phyloP scores from a whole-genome alignment of 2,113 vertebrate species.

The Plestiodon gilberti region DNA sequence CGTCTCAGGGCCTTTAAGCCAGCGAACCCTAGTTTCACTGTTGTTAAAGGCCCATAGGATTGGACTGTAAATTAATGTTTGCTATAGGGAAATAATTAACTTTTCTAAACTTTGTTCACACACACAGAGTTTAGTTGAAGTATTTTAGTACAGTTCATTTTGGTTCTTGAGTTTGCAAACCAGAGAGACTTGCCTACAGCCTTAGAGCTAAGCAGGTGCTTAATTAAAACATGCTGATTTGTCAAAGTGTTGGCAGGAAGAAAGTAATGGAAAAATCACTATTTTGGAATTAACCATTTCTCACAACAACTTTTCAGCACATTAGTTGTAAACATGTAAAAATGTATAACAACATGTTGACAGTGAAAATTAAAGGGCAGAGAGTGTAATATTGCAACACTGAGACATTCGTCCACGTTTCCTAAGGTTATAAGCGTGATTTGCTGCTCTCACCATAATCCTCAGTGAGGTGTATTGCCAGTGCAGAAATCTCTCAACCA shows the following conservation, averaged over 20 bases:
- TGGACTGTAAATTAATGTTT: background rate
- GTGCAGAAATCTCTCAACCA: background rate
- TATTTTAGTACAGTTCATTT: background rate
- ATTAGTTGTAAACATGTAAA: constrained; percentile 50
- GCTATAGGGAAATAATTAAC: background rate
- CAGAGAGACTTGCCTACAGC: background rate
- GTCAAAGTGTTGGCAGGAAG: background rate
- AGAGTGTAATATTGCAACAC: background rate
- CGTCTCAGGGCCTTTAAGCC: too few relatives aligned
- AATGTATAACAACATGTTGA: constrained; percentile 5
- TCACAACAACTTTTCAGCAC: background rate
- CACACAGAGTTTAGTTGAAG: background rate
- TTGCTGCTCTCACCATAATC: background rate
- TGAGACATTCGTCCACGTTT: background rate
- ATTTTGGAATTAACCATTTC: background rate
- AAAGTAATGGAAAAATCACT: constrained; percentile 1
- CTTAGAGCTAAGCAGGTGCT: constrained; percentile 24
- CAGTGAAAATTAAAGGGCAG: background rate
- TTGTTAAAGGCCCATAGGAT: too few relatives aligned
- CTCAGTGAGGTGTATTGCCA: background rate
- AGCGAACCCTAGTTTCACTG: too few relatives aligned
- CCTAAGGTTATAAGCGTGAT: constrained; percentile 1
- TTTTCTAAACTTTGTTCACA: background rate
- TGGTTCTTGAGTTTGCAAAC: background rate
- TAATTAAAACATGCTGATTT: background rate